These are phyloP conservation scores for Pogonocichla stellata DNA, from an alignment of 2,113 vertebrate genomes.

Conservation along the genomic window DNA sequence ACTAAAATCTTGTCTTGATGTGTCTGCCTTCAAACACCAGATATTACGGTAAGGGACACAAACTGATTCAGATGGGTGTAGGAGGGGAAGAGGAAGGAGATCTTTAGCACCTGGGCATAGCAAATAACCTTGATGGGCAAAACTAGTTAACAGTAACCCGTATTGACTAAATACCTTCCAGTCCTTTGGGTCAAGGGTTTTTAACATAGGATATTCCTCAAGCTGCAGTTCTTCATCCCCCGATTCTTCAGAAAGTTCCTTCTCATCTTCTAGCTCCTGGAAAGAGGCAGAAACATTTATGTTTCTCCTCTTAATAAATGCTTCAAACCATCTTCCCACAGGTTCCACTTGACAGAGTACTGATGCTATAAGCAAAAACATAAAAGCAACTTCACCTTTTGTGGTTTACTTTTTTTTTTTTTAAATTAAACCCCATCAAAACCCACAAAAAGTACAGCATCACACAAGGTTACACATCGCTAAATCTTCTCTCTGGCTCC, in stretches of 20 bases:
- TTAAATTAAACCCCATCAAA: not conserved
- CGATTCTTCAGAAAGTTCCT: conserved; percentile 90
- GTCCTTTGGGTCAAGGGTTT: conserved; percentile 97
- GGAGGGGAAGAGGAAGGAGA: not conserved
- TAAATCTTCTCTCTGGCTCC: not conserved
- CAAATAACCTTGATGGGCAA: not conserved
- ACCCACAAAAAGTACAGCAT: not conserved
- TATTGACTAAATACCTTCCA: conserved; percentile 87
- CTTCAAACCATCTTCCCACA: conserved; percentile 98
- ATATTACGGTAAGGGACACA: accelerated
- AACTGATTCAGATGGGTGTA: too few relatives aligned
- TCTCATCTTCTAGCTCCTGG: conserved; percentile 97
- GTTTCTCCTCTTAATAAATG: conserved; percentile 91
- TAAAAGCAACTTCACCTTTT: conserved; percentile 41
- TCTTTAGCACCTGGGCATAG: not conserved
- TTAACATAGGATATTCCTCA: conserved; percentile 92
- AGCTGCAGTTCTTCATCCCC: conserved; percentile 95
- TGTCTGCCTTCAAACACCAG: not conserved
- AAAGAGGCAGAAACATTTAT: conserved; percentile 93
- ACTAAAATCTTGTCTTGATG: not conserved
- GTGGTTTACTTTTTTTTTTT: not conserved
- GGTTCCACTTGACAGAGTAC: conserved; percentile 92
- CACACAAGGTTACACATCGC: not conserved
- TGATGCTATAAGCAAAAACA: conserved; percentile 82
- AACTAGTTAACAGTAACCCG: not conserved